A percentile compares a stretch with the other conserved stretches of the same genome.
Conservation (phyloP, 2,797 vertebrate genomes). For the Scleropages formosus region DNA sequence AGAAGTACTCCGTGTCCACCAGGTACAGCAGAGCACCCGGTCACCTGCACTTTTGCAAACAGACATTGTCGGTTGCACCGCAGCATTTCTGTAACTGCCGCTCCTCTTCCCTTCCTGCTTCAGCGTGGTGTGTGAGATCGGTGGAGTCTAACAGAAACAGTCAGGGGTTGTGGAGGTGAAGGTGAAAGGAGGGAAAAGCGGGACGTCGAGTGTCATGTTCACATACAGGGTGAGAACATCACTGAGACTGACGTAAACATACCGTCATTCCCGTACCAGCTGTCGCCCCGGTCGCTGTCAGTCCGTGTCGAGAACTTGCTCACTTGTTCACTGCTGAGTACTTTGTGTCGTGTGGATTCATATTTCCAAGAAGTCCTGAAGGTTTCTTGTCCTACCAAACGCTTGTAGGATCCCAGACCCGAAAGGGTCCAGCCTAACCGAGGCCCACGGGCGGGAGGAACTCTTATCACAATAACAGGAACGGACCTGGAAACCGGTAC, state of each 20-base stretch:
- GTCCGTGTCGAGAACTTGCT: too few species aligned
- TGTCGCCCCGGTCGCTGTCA: not conserved
- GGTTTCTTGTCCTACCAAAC: not conserved
- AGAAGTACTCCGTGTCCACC: conserved; percentile 87
- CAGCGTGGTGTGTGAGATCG: conserved; percentile 87
- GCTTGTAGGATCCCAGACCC: conserved; percentile 76
- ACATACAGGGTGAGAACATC: conserved; percentile 79
- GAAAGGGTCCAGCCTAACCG: conserved; percentile 52
- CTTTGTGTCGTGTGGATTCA: too few species aligned
- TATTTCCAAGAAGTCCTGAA: too few species aligned
- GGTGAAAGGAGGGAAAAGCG: conserved; percentile 74
- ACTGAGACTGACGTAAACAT: too few species aligned
- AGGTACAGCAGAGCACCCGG: conserved; percentile 73
- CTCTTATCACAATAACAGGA: conserved; percentile 82
- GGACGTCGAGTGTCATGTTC: conserved; percentile 70
- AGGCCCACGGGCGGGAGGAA: conserved; percentile 83
- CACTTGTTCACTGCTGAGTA: too few species aligned
- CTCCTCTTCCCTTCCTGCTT: conserved; percentile 21
- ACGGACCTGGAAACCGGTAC: conserved; percentile 79
- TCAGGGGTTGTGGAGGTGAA: conserved; percentile 71
- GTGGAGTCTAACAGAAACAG: conserved; percentile 37
- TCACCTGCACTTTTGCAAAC: not conserved
- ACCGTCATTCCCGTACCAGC: too few species aligned
- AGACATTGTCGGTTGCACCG: too few species aligned
- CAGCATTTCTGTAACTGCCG: not conserved